Base-by-base conservation (phyloP, 2,797 vertebrate species). In the Cetoscarus ocellatus region DNA sequence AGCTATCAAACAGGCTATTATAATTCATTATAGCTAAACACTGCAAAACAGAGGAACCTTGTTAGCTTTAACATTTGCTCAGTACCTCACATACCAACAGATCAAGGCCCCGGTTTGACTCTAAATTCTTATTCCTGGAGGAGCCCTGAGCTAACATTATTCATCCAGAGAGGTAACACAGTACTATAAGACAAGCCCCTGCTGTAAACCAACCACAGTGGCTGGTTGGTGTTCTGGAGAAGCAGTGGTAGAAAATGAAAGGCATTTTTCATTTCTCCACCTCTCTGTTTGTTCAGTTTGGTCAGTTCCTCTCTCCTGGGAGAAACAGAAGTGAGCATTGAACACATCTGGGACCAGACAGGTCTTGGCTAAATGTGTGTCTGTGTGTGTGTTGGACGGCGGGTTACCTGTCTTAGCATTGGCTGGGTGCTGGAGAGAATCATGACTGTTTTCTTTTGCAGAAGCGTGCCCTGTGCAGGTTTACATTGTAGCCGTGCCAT, bases 381-480 rank as follows among this genome's bases (percentile, higher is more conserved):
- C 27, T 27, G 58, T 65, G 48, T 65, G 61, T 78, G 65, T 62
- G 52, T 65, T 70, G 39, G 77, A 42, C 18, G 17, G 49, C 61
- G 71, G 67, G 54, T 55, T 44, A 54, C 67, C 70, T 39, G 39
- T 44, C 63, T 56, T 66, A 70, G 38, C 11, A 45, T 68, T 35
- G 57, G 40, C 76, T 51, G 51, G 75, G 79, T 77, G 70, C 80
- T 84, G 86, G 82, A 82, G 83, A 89, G 86, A 82, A 86, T 89
- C 86, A 86, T 63, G 40, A 35, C 71, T 85, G 81, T 92, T 92
- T 94, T 91, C 67, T 79, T 92, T 92, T 70, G 84, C 88, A 80
- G 68, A 65, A 86, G 86, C 79, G 67, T 89, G 88, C 72, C 80
- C 79, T 67, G 75, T 72, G 85, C 79, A 69, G 85, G 88, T 93